Conservation (phyloP, 2,797 vertebrate genomes). For the Salarias fasciatus region DNA sequence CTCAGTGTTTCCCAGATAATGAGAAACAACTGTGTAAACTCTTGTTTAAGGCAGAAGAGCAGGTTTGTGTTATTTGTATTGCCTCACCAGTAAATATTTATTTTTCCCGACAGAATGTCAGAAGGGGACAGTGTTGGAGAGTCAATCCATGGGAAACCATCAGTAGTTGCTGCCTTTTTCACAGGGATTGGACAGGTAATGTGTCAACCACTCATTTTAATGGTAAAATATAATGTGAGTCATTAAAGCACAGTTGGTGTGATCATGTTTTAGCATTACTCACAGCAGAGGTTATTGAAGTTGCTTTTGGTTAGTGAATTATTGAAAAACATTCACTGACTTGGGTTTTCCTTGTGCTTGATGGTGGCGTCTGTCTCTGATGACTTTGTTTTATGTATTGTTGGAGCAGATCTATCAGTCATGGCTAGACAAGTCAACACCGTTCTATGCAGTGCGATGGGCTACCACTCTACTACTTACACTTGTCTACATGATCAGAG, state of each 20-base stretch:
- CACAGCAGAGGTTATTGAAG: no score
- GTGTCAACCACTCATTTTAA: neutral
- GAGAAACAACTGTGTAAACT: no score
- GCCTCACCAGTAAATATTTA: constrained; percentile 20
- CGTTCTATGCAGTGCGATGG: constrained; percentile 93
- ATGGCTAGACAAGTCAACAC: constrained; percentile 98
- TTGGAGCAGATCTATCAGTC: constrained; percentile 93
- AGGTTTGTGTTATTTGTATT: no score
- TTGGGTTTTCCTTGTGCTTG: no score
- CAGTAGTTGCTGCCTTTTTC: constrained; percentile 91
- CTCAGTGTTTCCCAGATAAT: no score
- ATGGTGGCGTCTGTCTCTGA: neutral
- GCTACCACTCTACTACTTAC: constrained; percentile 90
- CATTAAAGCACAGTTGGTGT: no score
- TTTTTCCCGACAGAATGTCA: constrained; percentile 89
- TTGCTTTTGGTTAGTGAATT: no score
- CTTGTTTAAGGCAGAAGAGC: no score
- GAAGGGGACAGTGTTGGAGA: constrained; percentile 98
- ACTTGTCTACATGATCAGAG: constrained; percentile 96
- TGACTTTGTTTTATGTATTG: constrained; percentile 16
- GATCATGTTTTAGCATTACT: no score
- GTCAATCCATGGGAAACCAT: constrained; percentile 95
- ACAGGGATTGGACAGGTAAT: constrained; percentile 94
- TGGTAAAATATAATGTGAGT: no score
- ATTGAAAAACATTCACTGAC: no score